Evolutionary conservation across 1,140 invertebrate genomes (phyloP), one percentile per base, ranked within the genome.

Genomic region (Pectinophora gossypiella): DNA sequence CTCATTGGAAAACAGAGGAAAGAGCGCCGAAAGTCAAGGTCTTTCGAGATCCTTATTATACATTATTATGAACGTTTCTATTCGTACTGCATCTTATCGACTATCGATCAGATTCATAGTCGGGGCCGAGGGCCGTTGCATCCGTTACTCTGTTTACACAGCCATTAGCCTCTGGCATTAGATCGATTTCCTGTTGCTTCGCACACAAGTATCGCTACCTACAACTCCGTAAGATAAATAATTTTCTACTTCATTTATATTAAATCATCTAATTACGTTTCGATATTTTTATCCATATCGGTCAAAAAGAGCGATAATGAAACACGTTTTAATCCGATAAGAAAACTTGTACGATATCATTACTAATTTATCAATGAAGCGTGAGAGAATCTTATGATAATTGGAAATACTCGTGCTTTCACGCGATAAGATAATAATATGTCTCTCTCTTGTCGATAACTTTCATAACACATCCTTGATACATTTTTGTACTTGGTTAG

Each of bases 111-210:
- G 16, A 40, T 15, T 40, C 36, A 40, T 40, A 27, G 23, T 27
- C 42, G 44, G 36, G 22, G 43, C 42, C 12, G 44, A 54, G 48
- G 54, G 61, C 51, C 47, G 48, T 56, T 48, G 48, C 46, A 16
- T 40, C 42, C 35, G 48, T 54, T 61, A 46, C 16, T 54, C 19
- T 64, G 61, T 62, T 64, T 68, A 60, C 59, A 49, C 13, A 51
- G 61, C 51, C 48, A 61, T 64, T 61, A 68, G 65, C 56, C 56
- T 51, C 54, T 47, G 47, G 53, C 61, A 57, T 61, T 51, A 54
- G 49, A 54, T 61, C 56, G 58, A 68, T 68, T 64, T 64, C 59
- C 61, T 68, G 64, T 64, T 59, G 48, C 54, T 51, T 40, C 40
- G 21, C 13, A 23, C 32, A 22, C 12, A 44, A 27, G n/a, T 1